These are phyloP conservation scores for Rhopalosiphum padi DNA, from an alignment of 1,140 invertebrate genomes.

Conservation along the genomic window DNA sequence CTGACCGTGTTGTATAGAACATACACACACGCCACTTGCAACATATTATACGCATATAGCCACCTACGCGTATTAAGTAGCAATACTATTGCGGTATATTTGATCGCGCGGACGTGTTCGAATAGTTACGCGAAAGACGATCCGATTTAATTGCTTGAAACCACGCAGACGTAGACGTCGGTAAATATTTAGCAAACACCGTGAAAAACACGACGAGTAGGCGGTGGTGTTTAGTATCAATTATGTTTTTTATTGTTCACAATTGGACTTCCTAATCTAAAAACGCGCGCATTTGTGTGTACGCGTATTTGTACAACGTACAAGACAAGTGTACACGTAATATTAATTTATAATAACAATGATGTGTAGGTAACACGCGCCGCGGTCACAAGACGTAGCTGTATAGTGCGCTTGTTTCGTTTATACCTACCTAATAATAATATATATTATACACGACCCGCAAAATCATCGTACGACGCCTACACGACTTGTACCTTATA, in stretches of 20 bases:
- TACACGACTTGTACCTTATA: background rate
- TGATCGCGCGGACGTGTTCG: background rate
- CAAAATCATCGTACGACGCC: background rate
- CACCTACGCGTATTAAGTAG: background rate
- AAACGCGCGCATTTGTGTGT: background rate
- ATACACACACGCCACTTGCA: background rate
- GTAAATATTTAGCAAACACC: constrained; percentile 45
- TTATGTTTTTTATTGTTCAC: constrained; percentile 47
- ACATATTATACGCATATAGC: background rate
- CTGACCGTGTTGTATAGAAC: background rate
- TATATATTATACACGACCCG: background rate
- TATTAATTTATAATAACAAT: background rate
- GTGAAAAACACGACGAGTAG: background rate
- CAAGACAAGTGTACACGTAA: background rate
- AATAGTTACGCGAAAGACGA: background rate
- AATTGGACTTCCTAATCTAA: constrained; percentile 47
- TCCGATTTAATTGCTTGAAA: constrained; percentile 35
- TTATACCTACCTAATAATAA: background rate
- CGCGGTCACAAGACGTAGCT: background rate
- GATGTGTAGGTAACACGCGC: constrained; percentile 1
- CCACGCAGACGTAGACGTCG: background rate
- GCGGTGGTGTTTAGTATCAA: constrained; percentile 33
- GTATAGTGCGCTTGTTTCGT: background rate
- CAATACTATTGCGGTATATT: background rate
- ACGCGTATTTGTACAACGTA: background rate